Conservation (phyloP, 2,113 vertebrate species). For the Dipodomys merriami region DNA sequence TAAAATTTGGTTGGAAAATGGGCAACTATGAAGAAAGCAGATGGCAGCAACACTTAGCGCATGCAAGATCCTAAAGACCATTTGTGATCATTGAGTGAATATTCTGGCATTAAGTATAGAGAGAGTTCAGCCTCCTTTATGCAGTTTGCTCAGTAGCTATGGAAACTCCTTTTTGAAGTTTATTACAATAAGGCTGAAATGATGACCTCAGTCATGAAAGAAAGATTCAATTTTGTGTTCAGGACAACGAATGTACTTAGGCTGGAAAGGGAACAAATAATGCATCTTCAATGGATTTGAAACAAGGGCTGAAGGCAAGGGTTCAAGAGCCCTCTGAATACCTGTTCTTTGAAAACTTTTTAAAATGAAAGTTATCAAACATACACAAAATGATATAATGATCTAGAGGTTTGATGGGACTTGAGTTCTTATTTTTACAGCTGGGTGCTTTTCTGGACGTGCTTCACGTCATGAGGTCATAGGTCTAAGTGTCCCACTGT, state of each 20-base stretch:
- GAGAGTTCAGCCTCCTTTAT: constrained; percentile 38
- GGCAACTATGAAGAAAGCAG: constrained; percentile 43
- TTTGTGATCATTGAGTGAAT: constrained; percentile 49
- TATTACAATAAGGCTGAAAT: constrained; percentile 64
- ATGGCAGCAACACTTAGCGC: constrained; percentile 11
- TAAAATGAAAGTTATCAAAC: constrained; percentile 19
- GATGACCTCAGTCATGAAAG: constrained; percentile 64
- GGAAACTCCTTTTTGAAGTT: constrained; percentile 71
- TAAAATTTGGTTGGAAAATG: constrained; percentile 23
- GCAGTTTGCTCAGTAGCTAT: constrained; percentile 64
- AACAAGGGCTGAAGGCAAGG: constrained; percentile 34
- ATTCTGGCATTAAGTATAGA: constrained; percentile 51
- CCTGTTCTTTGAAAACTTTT: neutral
- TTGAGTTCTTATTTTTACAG: neutral
- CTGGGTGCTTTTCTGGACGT: neutral
- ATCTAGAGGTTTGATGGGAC: neutral
- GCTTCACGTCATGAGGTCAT: neutral
- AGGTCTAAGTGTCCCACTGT: neutral
- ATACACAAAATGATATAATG: neutral
- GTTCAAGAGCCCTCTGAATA: constrained; percentile 52
- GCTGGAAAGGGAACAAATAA: constrained; percentile 33
- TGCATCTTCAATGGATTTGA: constrained; percentile 36
- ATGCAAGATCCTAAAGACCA: constrained; percentile 39
- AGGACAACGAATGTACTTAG: constrained; percentile 15
- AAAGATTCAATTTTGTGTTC: constrained; percentile 34